Base-by-base conservation (phyloP, 2,113 vertebrate genomes). In the Myxocyprinus asiaticus region DNA sequence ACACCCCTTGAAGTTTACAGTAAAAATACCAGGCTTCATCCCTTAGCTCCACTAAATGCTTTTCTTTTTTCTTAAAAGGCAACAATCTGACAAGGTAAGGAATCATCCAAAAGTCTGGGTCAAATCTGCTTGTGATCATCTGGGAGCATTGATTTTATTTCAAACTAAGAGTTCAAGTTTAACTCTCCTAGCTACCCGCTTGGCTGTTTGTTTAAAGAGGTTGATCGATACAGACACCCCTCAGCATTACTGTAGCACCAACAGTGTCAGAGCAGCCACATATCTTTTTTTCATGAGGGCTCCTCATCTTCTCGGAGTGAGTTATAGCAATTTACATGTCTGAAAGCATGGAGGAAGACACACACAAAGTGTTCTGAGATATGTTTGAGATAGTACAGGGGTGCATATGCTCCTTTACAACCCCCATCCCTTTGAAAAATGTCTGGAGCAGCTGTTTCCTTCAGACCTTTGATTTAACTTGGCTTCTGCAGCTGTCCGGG, bases 71-170 rank as follows among this genome's bases (percentile, higher is more conserved):
- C 56, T 59, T 76, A 72, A 75, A 78, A 78, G 75, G 79, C 22
- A 33, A 33, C 22, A 33, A 33, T 51, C 62, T 81, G 66, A 79
- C 58, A 79, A 15, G 59, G 64, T 51, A 50, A 48, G 61, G 22
- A 70, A 45, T 48, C 63, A 68, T 48, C 44, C 42, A 65, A 72
- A 77, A 15, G 17, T 50, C 68, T 75, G 67, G 22, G 59, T 33
- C n/a, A 43, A 15, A 14, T 48, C 51, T 77, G 48, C 75, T 15
- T 45, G 51, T n/a, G 15, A 70, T 71, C 74, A 73, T 45, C 55
- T 74, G 58, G 62, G 66, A 56, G 10, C 67, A 85, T 83, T 65
- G 81, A 85, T 81, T 83, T 85, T 77, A 67, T 70, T 78, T 83
- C 84, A 85, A 72, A 66, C 43, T 80, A 80, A 78, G 75, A 81